Base-by-base conservation (phyloP, 2,797 vertebrate species). In the Hippocampus kuda region DNA sequence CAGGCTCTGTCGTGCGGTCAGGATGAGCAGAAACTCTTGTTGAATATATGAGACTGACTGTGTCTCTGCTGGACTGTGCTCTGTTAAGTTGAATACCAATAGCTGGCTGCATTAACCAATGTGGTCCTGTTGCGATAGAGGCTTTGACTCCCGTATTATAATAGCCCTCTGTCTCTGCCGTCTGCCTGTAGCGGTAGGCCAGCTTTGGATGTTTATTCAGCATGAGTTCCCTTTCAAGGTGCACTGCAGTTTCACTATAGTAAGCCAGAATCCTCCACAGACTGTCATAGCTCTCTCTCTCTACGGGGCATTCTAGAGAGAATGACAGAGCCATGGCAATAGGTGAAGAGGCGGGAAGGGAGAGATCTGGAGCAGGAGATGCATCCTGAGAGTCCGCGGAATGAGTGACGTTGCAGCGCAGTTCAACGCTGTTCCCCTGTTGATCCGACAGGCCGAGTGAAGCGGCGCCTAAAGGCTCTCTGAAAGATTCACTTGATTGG, bases 221-320 rank as follows among this genome's bases (percentile, higher is more conserved):
- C 88, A 90, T 85, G 54, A 89, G 54, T 54, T 94, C 93, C 34
- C 90, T 92, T 83, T 92, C 88, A 38, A 98, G 84, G 53, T 81
- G 92, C 63, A 93, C 91, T 0, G 94, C 92, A 2, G 91, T 92
- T 77, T 98, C 95, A 54, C 94, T 97, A 71, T 99, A 99, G 71
- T 98, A 98, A 5, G 95, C 97, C 60, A 98, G 89, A 53, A 98
- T 91, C 49, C 94, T 93, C 97, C 97, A 99, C 0, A 99, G 79
- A 30, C 88, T 92, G 72, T 95, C 93, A 60, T 98, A 97, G 72
- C 87, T 91, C 16, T 88, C 84, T 64, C 90, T 84, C 0, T 91
- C 92, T 84, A 95, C 89, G 0, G 91, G 88, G 67, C 96, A 99
- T 48, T 93, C 91, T 9, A 97, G 78, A 65, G 92, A 88, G 62